Percentiles rank a stretch among this genome's conserved stretches.
These are phyloP conservation scores for Anoplolepis gracilipes DNA, from an alignment of 1,140 invertebrate species.

Conservation along the genomic window DNA sequence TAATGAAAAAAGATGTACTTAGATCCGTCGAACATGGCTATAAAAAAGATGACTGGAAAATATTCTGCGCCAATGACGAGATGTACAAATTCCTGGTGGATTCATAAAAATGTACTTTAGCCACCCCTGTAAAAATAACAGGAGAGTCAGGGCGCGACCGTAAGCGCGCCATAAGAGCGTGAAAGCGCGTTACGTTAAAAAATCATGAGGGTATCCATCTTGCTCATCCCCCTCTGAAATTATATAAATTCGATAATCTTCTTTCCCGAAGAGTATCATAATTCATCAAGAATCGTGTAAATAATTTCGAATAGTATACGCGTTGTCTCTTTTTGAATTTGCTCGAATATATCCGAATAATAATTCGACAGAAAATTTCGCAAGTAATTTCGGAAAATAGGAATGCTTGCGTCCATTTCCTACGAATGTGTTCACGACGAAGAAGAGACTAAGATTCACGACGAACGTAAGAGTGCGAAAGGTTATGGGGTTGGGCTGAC, in stretches of 20 bases:
- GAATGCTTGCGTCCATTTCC: not conserved
- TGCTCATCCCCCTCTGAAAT: conserved; percentile 50
- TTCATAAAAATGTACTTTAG: conserved; percentile 78
- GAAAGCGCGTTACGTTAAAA: conserved; percentile 77
- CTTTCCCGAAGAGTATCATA: not conserved
- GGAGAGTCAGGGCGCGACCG: conserved; percentile 63
- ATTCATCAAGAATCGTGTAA: not conserved
- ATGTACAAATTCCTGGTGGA: conserved; percentile 73
- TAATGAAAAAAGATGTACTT: not conserved
- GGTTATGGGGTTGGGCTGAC: conserved; percentile 69
- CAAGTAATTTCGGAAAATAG: conserved; percentile 19
- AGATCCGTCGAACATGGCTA: not conserved
- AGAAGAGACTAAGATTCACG: conserved; percentile 41
- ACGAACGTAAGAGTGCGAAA: conserved; percentile 61
- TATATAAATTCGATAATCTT: conserved; percentile 23
- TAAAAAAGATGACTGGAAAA: conserved; percentile 18
- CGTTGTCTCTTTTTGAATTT: conserved; percentile 37
- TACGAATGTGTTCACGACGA: not conserved
- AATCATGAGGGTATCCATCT: conserved; percentile 74
- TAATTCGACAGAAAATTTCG: not conserved
- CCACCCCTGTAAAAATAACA: conserved; percentile 80
- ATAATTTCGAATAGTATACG: not conserved
- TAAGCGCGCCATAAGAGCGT: conserved; percentile 75
- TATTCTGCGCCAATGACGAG: conserved; percentile 3
- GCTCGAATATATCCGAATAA: not conserved